Evolutionary conservation across 2,113 vertebrate species (phyloP).

Genomic region (Paramormyrops kingsleyae): DNA sequence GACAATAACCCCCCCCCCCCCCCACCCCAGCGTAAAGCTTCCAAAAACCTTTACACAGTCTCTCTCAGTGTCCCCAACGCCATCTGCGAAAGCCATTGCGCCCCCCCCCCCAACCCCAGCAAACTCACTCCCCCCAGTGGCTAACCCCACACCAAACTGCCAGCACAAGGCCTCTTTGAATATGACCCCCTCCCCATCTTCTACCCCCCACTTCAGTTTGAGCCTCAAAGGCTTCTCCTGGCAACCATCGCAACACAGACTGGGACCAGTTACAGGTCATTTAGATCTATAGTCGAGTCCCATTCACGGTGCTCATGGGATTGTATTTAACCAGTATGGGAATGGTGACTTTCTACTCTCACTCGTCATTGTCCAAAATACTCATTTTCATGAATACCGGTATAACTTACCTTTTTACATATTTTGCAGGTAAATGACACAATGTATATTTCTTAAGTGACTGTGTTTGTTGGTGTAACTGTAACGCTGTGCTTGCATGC

Average conservation of each 20-base stretch:
- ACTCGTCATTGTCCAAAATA: neutral
- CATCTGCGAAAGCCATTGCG: slow-evolving; percentile 22
- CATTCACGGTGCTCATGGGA: neutral
- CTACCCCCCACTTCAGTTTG: neutral
- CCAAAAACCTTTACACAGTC: neutral
- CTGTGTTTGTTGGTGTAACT: neutral
- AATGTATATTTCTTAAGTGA: neutral
- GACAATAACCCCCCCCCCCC: slow-evolving; percentile 3
- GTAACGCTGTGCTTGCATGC: neutral
- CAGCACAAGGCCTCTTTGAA: slow-evolving; percentile 23
- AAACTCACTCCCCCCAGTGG: neutral
- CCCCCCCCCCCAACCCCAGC: too few relatives aligned
- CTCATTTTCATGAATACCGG: neutral
- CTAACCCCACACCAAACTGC: slow-evolving; percentile 5
- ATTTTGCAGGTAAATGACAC: neutral
- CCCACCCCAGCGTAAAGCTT: neutral
- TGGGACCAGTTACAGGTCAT: neutral
- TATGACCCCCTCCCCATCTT: neutral
- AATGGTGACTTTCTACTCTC: neutral
- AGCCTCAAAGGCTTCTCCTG: neutral
- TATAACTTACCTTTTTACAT: neutral
- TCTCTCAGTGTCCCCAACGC: slow-evolving; percentile 17
- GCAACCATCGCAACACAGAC: slow-evolving; percentile 4
- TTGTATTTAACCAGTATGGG: neutral
- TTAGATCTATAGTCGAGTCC: neutral